Evolutionary conservation across 2,113 vertebrate species (phyloP).

Genomic region (Apodemus speciosus): DNA sequence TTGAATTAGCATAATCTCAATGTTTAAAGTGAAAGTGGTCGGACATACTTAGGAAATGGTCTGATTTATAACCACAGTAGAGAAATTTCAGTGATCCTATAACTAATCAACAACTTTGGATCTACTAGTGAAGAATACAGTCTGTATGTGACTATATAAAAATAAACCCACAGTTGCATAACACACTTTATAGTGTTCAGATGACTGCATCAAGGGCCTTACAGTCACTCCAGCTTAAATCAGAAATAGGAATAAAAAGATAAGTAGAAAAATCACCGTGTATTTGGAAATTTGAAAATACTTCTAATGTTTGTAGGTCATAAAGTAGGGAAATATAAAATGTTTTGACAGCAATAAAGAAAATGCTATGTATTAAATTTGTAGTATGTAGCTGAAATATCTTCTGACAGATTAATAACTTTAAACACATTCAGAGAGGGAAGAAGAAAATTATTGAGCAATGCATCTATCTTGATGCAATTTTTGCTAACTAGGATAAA

Average conservation of each 20-base stretch:
- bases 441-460: constrained; percentile 34
- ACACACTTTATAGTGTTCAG: constrained; percentile 22
- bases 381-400: not conserved
- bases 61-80: not conserved
- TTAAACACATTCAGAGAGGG: constrained; percentile 24
- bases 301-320: constrained; percentile 20
- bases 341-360: constrained; percentile 33
- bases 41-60: not conserved
- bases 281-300: constrained; percentile 37
- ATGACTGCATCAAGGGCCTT: not conserved
- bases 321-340: constrained; percentile 9
- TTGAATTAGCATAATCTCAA: not conserved
- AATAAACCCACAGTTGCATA: not conserved
- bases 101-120: constrained; percentile 32
- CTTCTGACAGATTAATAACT: constrained; percentile 5
- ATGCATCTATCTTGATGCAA: not conserved
- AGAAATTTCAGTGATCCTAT: constrained; percentile 30
- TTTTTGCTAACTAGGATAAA: not conserved
- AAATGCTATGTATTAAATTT: constrained; percentile 37
- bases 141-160: not conserved
- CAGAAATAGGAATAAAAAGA: constrained; percentile 45
- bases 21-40: constrained; percentile 17
- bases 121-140: not conserved
- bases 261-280: not conserved
- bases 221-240: not conserved